Conservation (phyloP, 2,113 vertebrate species). For the Rhinichthys klamathensis region DNA sequence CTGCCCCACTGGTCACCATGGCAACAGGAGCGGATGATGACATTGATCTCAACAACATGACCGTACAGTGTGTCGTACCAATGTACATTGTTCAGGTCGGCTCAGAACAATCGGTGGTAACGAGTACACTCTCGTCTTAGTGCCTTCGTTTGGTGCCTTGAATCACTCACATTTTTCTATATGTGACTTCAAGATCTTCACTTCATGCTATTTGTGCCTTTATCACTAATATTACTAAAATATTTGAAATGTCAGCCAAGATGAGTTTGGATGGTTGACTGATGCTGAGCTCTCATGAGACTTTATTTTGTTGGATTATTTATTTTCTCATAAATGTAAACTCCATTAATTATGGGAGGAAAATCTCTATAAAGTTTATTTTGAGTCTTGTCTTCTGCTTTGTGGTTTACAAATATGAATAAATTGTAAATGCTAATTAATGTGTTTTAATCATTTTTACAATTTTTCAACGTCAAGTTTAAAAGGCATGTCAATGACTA, state of each 20-base stretch:
- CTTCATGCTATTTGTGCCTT: background rate
- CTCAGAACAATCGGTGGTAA: constrained; percentile 70
- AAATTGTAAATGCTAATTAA: background rate
- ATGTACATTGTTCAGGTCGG: constrained; percentile 76
- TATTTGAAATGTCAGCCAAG: background rate
- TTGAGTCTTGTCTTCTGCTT: background rate
- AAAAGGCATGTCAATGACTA: too few relatives aligned
- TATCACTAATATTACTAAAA: constrained; percentile 3
- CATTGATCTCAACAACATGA: constrained; percentile 63
- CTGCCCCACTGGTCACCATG: constrained; percentile 43
- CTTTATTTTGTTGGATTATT: background rate
- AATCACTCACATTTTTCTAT: background rate
- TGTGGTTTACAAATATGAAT: background rate
- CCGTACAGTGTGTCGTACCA: constrained; percentile 74
- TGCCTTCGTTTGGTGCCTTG: background rate
- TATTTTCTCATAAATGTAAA: background rate
- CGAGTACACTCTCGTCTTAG: background rate
- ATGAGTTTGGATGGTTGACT: background rate
- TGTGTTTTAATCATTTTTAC: background rate
- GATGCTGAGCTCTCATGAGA: background rate
- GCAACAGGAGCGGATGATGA: constrained; percentile 61
- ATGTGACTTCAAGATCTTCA: background rate
- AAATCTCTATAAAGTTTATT: background rate
- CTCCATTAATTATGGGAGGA: background rate
- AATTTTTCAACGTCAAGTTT: background rate